A percentile compares a stretch with the other conserved stretches of the same genome.
Evolutionary conservation across 2,113 vertebrate genomes (phyloP).

Genomic region (Sorex araneus): DNA sequence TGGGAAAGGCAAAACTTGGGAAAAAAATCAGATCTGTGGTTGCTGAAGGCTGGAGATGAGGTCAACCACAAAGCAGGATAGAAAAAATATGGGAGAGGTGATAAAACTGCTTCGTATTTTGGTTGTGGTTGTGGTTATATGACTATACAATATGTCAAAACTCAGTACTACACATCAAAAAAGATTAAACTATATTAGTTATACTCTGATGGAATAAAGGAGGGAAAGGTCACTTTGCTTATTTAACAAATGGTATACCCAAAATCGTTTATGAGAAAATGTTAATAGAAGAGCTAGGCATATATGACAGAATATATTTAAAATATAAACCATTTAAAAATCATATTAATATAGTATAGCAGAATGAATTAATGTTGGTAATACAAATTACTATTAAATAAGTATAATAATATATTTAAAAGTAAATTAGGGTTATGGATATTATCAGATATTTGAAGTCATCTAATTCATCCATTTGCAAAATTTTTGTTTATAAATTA

Average conservation of each 20-base stretch:
- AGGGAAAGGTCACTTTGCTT: slow-evolving; percentile 3
- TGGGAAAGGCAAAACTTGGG: neutral
- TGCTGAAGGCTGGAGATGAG: neutral
- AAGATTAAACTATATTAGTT: slow-evolving; percentile 17
- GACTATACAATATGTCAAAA: neutral
- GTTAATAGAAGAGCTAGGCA: neutral
- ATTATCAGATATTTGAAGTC: slow-evolving; percentile 19
- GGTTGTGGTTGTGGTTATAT: neutral
- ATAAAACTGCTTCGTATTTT: neutral
- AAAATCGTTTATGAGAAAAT: slow-evolving; percentile 36
- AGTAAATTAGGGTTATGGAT: neutral
- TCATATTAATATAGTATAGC: neutral
- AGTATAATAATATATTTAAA: neutral
- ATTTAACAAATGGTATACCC: slow-evolving; percentile 18
- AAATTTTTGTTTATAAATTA: slow-evolving; percentile 23
- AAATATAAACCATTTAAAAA: neutral
- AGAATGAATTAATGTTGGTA: neutral
- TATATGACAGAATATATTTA: neutral
- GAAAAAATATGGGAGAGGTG: neutral
- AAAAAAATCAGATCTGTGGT: neutral
- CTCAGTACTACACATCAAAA: neutral
- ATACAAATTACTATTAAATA: neutral
- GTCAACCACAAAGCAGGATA: neutral
- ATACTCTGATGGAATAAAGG: neutral
- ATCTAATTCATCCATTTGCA: neutral